phyloP scores from a whole-genome alignment of 2,888 invertebrate genomes.

The Blera fallax region DNA sequence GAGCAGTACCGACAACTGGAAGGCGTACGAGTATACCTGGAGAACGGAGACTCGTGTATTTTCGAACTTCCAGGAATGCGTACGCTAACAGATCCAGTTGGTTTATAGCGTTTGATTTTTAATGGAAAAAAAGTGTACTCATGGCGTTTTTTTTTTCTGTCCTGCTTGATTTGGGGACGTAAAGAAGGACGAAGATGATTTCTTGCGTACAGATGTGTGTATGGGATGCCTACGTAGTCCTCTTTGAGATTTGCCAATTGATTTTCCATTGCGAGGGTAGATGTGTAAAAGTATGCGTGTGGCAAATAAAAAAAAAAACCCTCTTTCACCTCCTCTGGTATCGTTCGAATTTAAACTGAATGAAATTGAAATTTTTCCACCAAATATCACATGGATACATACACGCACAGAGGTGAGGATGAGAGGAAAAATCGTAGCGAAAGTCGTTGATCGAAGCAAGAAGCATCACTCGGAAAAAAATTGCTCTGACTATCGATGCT shows the following conservation, averaged over 20 bases:
- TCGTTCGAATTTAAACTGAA: conserved; percentile 12
- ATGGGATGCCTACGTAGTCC: conserved; percentile 35
- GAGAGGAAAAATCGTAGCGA: background rate
- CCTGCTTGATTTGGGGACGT: background rate
- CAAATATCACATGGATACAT: conserved; percentile 1
- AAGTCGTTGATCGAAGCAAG: conserved; percentile 5
- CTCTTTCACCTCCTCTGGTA: background rate
- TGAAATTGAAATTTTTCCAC: conserved; percentile 31
- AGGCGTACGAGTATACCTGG: background rate
- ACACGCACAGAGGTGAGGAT: background rate
- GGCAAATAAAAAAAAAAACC: no score
- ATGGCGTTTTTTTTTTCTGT: conserved; percentile 5
- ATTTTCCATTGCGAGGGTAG: conserved; percentile 12
- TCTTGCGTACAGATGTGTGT: background rate
- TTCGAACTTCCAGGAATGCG: conserved; percentile 70
- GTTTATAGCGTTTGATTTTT: background rate
- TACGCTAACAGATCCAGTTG: conserved; percentile 21
- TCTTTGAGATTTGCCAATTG: conserved; percentile 33
- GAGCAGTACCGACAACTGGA: conserved; percentile 1
- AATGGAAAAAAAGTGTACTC: conserved; percentile 12
- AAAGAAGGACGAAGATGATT: conserved; percentile 29
- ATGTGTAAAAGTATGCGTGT: background rate
- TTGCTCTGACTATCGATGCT: conserved; percentile 3
- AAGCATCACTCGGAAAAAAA: conserved; percentile 7
- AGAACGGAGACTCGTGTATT: conserved; percentile 1